Evolutionary conservation across 2,113 vertebrate species (phyloP).

Genomic region (Xenotilapia leptura): DNA sequence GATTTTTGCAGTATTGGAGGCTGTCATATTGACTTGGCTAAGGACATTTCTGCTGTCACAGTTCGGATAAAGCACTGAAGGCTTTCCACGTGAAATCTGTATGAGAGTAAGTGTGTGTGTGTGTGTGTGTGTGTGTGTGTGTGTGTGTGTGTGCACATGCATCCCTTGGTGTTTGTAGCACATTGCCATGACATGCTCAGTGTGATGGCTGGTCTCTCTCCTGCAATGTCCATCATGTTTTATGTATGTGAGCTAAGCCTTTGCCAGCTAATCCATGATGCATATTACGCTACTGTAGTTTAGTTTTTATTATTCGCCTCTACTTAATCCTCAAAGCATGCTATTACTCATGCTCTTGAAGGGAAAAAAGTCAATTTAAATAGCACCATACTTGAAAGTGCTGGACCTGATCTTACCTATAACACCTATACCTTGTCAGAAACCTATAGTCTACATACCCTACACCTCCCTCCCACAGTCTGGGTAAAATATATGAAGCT

Average conservation of each 20-base stretch:
- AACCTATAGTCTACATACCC: not conserved
- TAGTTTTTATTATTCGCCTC: constrained; percentile 5
- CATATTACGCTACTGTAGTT: constrained; percentile 12
- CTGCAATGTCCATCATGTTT: constrained; percentile 46
- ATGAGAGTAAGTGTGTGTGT: not conserved
- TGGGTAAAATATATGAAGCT: not conserved
- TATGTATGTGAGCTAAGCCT: constrained; percentile 54
- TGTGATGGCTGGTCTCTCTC: constrained; percentile 4
- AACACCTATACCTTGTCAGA: not conserved
- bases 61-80: not conserved
- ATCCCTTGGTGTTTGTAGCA: not conserved
- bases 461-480: not conserved
- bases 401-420: not conserved
- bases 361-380: not conserved
- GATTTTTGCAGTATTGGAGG: not conserved
- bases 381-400: not conserved
- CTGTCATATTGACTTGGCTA: not conserved
- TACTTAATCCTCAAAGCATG: constrained; percentile 18
- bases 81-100: not conserved
- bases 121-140: not conserved
- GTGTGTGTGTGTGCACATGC: not conserved
- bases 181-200: constrained; percentile 1
- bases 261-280: constrained; percentile 29
- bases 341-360: not conserved
- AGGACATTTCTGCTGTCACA: not conserved